phyloP scores from a whole-genome alignment of 2,797 vertebrate genomes.

The Mormyrops boulengeri region DNA sequence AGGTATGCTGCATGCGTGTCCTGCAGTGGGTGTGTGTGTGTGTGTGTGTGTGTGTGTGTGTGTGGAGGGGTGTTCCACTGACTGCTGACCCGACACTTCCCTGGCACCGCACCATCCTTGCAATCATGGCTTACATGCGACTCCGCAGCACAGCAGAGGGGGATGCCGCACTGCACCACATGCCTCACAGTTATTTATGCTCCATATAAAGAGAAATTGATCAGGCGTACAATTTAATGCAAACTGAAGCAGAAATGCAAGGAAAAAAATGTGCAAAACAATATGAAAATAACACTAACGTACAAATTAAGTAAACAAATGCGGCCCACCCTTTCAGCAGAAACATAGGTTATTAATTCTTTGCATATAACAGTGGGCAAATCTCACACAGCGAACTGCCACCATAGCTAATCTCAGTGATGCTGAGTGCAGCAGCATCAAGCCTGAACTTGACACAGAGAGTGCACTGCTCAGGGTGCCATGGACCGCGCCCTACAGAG shows the following conservation, averaged over 20 bases:
- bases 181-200: neutral
- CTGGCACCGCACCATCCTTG: neutral
- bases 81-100: neutral
- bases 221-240: neutral
- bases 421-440: neutral
- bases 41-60: neutral
- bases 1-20: neutral
- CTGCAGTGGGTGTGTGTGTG: neutral
- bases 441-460: neutral
- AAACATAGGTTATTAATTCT: neutral
- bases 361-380: neutral
- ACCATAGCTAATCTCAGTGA: neutral
- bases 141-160: neutral
- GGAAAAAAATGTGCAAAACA: neutral
- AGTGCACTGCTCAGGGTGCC: neutral
- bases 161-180: neutral
- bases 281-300: neutral
- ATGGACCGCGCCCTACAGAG: neutral
- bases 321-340: neutral
- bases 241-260: neutral
- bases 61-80: neutral
- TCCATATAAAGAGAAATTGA: neutral
- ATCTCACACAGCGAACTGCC: neutral
- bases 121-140: neutral
- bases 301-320: neutral